Conservation (phyloP, 2,888 invertebrate species). For the Parelbella ahira region DNA sequence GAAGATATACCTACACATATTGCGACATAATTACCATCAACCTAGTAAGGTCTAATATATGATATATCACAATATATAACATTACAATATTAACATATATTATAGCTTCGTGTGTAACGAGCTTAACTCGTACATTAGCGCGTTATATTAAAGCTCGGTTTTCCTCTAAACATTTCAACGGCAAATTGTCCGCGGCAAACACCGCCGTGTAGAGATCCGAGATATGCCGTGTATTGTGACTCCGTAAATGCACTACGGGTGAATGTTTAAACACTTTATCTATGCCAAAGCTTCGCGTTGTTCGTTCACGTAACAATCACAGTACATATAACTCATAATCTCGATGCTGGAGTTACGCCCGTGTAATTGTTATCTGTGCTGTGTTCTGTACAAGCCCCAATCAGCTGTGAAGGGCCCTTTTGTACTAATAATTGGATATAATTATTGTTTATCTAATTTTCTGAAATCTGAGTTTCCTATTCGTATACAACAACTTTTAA, state of each 20-base stretch:
- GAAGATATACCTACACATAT: too few relatives aligned
- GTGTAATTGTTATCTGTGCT: conserved; percentile 39
- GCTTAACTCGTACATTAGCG: conserved; percentile 8
- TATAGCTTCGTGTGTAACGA: too few relatives aligned
- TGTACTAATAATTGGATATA: too few relatives aligned
- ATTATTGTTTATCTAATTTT: too few relatives aligned
- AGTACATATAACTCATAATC: conserved; percentile 38
- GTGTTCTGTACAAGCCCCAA: too few relatives aligned
- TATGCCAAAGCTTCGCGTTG: conserved; percentile 26
- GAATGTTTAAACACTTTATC: conserved; percentile 35
- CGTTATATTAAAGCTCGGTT: conserved; percentile 3
- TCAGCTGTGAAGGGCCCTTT: too few relatives aligned
- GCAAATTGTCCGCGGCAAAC: conserved; percentile 37
- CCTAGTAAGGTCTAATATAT: too few relatives aligned
- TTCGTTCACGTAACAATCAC: conserved; percentile 39
- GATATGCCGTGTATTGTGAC: conserved; percentile 34
- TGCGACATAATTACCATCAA: too few relatives aligned
- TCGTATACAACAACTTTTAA: too few relatives aligned
- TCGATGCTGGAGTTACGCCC: conserved; percentile 12
- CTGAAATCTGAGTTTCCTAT: too few relatives aligned
- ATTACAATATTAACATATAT: too few relatives aligned
- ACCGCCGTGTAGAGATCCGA: conserved; percentile 33
- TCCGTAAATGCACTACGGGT: conserved; percentile 34
- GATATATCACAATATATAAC: too few relatives aligned
- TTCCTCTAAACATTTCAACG: conserved; percentile 35